Evolutionary conservation across 2,797 vertebrate species (phyloP), one percentile per base, ranked within the genome.

Genomic region (Neoniphon sammara): DNA sequence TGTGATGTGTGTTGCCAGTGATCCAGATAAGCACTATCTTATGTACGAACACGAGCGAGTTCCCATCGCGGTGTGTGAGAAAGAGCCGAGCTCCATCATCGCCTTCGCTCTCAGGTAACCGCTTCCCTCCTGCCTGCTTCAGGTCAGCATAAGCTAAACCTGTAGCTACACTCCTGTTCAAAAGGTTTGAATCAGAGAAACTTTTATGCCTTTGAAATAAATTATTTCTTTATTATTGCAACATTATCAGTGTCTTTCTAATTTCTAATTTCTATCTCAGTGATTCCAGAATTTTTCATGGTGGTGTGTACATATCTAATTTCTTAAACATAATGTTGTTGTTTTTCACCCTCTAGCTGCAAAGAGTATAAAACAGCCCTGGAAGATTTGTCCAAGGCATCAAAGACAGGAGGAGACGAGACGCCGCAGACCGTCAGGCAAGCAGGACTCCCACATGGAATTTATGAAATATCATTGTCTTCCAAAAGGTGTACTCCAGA

Each of bases 11-110:
- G 77, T 83, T 31, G 6, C 70, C 93, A 99, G 98, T 73, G 97
- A 99, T 27, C 98, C 98, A 1, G 98, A 99, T 92, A 99, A 99
- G 70, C 98, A 99, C 83, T 99, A 99, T 78, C 92, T 99, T 74
- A 99, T 99, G 97, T 96, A 97, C 5, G 98, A 99, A 66, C 97
- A 99, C 0, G 98, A 99, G 81, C 95, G 97, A 0, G 97, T 99
- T 0, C 97, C 98, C 72, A 98, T 99, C 70, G 97, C 97, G 0
- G 97, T 99, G 80, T 99, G 98, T 44, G 98, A 99, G 92, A 95
- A 95, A 74, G 97, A 99, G 57, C 98, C 98, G 10, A 99, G 98
- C 87, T 99, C 98, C 78, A 99, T 99, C 91, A 99, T 99, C 39
- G 97, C 98, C 76, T 99, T 99, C 81, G 97, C 98, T 56, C 97